These are phyloP conservation scores for Calyptommatus sinebrachiatus DNA, from an alignment of 2,113 vertebrate genomes.

Conservation along the genomic window DNA sequence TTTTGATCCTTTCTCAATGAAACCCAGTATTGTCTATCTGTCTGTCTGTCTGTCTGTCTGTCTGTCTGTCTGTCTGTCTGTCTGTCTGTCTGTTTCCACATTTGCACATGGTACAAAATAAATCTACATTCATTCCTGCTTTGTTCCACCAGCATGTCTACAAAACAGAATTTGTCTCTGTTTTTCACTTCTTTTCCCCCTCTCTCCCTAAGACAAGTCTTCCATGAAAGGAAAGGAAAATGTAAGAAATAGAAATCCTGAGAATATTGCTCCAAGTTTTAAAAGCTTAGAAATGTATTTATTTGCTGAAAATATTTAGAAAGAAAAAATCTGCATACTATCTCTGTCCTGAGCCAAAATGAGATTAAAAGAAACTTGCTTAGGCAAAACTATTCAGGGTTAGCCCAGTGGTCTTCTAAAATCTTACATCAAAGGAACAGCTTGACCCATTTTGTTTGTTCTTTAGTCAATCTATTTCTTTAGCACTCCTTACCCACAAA, in stretches of 20 bases:
- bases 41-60: too few relatives aligned
- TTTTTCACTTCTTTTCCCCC: too few relatives aligned
- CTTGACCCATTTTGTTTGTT: slow-evolving; percentile 5
- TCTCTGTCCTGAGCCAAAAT: slow-evolving; percentile 10
- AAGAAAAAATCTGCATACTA: slow-evolving; percentile 31
- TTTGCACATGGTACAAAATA: neutral
- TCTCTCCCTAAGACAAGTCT: neutral
- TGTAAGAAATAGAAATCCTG: slow-evolving; percentile 2
- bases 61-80: too few relatives aligned
- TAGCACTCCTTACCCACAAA: neutral
- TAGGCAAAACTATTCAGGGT: slow-evolving; percentile 26
- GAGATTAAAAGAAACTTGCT: slow-evolving; percentile 20
- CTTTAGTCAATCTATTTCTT: slow-evolving; percentile 4
- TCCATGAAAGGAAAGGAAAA: neutral
- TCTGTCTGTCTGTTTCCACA: too few relatives aligned
- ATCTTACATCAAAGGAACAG: neutral
- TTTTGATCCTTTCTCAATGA: too few relatives aligned
- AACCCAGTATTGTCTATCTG: too few relatives aligned
- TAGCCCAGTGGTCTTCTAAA: slow-evolving; percentile 18
- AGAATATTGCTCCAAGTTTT: slow-evolving; percentile 40
- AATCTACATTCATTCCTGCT: too few relatives aligned
- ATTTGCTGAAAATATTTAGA: slow-evolving; percentile 43
- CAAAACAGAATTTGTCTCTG: neutral
- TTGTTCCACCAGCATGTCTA: neutral
- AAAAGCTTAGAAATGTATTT: slow-evolving; percentile 38